Evolutionary conservation across 2,888 invertebrate genomes (phyloP).

Genomic region (Crossocerus cetratus): DNA sequence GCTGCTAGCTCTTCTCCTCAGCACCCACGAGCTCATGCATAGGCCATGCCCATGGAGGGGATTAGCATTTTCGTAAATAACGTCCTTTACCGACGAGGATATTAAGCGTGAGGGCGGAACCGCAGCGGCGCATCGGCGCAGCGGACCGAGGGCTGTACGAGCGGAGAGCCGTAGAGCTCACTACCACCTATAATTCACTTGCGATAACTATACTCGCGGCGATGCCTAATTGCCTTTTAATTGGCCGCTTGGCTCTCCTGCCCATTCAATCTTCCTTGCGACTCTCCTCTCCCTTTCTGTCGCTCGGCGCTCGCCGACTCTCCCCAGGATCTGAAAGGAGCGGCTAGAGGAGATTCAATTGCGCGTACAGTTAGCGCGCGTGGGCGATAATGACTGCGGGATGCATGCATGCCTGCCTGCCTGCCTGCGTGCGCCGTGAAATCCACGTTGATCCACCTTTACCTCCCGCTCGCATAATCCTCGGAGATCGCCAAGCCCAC

Average conservation of each 20-base stretch:
- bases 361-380: constrained; percentile 68
- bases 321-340: constrained; percentile 2
- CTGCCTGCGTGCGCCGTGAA: constrained; percentile 53
- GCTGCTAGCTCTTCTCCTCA: not conserved
- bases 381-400: constrained; percentile 69
- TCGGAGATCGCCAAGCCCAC: constrained; percentile 34
- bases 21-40: not conserved
- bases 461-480: constrained; percentile 39
- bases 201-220: not conserved
- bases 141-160: not conserved
- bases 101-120: not conserved
- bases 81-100: not conserved
- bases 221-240: constrained; percentile 41
- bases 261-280: not conserved
- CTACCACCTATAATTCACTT: not conserved
- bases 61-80: constrained; percentile 1
- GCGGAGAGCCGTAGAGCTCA: not conserved
- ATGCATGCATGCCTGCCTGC: constrained; percentile 44
- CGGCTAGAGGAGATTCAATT: constrained; percentile 63
- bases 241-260: constrained; percentile 17
- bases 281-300: no score
- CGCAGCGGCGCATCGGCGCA: not conserved
- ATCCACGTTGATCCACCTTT: constrained; percentile 42
- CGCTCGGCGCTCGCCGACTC: constrained; percentile 1
- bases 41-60: no score